Conservation (phyloP, 2,113 vertebrate species). For the Nanger granti region DNA sequence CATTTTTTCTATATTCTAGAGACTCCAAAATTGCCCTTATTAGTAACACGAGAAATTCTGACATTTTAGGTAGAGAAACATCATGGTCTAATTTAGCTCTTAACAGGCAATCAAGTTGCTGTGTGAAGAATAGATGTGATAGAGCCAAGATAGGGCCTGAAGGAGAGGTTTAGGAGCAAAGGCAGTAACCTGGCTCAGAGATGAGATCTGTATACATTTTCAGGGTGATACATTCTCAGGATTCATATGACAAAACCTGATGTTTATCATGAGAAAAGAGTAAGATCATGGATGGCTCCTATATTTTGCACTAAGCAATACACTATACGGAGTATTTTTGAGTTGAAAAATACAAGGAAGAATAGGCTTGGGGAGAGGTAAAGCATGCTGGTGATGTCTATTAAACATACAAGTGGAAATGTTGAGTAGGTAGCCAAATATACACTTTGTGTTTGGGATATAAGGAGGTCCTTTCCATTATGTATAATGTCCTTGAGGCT, state of each 20-base stretch:
- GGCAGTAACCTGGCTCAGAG: not conserved
- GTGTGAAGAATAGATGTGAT: not conserved
- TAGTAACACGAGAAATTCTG: not conserved
- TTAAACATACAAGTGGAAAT: not conserved
- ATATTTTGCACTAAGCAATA: not conserved
- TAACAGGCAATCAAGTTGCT: not conserved
- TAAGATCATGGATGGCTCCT: not conserved
- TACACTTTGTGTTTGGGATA: not conserved
- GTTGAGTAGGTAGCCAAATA: not conserved
- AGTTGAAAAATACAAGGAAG: not conserved
- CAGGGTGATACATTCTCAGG: not conserved
- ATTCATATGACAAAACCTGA: not conserved
- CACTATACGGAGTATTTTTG: not conserved
- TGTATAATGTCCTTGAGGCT: not conserved
- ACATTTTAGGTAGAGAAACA: conserved; percentile 16
- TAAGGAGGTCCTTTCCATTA: not conserved
- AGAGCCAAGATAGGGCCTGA: not conserved
- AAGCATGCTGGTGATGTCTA: not conserved
- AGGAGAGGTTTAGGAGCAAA: not conserved
- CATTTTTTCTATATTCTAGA: not conserved
- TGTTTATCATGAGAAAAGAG: not conserved
- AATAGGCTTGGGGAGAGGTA: not conserved
- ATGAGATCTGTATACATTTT: not conserved
- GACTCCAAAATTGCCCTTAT: conserved; percentile 12
- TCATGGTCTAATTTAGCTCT: not conserved